Evolutionary conservation across 2,797 vertebrate species (phyloP).

Genomic region (Pipistrellus pygmaeus): DNA sequence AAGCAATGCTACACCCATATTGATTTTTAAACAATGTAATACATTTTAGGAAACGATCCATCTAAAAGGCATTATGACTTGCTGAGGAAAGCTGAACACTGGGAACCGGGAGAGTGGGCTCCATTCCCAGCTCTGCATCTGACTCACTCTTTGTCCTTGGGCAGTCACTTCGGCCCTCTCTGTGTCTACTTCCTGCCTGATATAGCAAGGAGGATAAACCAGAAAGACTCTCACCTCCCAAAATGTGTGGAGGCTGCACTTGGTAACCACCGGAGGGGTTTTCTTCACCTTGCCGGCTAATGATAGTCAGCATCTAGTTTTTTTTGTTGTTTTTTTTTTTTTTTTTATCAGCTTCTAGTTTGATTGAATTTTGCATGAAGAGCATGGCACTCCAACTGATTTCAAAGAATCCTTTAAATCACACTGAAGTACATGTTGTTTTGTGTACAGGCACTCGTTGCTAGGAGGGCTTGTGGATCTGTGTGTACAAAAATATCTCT

Average conservation of each 20-base stretch:
- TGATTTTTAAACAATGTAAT: conserved; percentile 80
- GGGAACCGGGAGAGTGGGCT: conserved; percentile 77
- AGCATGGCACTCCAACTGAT: background rate
- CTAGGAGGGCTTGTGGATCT: background rate
- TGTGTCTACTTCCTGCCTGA: conserved; percentile 75
- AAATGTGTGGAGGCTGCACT: conserved; percentile 49
- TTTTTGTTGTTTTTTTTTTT: background rate
- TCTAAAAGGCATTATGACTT: conserved; percentile 78
- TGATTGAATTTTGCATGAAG: conserved; percentile 36
- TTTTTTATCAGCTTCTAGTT: background rate
- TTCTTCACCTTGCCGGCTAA: conserved; percentile 51
- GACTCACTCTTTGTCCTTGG: conserved; percentile 83
- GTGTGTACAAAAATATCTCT: background rate
- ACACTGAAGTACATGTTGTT: background rate
- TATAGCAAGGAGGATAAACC: conserved; percentile 70
- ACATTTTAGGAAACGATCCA: conserved; percentile 81
- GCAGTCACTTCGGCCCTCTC: conserved; percentile 71
- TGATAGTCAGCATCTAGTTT: background rate
- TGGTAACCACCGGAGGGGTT: background rate
- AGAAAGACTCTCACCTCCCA: conserved; percentile 69
- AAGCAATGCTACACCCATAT: conserved; percentile 63
- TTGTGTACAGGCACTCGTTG: background rate
- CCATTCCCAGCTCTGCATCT: conserved; percentile 80
- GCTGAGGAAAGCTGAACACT: conserved; percentile 79
- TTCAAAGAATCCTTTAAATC: conserved; percentile 46